phyloP scores from a whole-genome alignment of 35 echinoderm and acorn worm genomes.

The Ophioderma brevispina region DNA sequence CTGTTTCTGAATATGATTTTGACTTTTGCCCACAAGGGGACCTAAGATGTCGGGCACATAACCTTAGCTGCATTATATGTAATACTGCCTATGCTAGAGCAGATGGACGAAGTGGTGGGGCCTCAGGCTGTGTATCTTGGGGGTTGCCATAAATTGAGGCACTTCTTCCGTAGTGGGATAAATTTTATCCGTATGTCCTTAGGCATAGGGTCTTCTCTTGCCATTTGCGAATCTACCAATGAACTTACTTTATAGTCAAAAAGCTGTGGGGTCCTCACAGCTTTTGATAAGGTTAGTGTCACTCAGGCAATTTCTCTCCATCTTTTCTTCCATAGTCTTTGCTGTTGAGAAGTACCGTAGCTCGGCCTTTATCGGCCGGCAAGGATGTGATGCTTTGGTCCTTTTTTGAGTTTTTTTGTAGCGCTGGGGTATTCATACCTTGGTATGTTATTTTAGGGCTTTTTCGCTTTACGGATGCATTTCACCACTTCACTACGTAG shows the following conservation, averaged over 20 bases:
- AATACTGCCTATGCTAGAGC: conserved; percentile 11
- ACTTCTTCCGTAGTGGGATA: conserved; percentile 30
- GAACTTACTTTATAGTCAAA: not conserved
- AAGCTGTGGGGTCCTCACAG: not conserved
- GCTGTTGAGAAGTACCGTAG: not conserved
- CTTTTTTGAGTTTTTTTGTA: not conserved
- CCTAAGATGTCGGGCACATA: conserved; percentile 24
- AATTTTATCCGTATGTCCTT: not conserved
- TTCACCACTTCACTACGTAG: not conserved
- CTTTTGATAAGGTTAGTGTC: not conserved
- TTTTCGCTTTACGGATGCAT: not conserved
- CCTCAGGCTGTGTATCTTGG: conserved; percentile 47
- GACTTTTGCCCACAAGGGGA: conserved; percentile 31
- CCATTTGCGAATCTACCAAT: not conserved
- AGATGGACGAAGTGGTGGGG: conserved; percentile 31
- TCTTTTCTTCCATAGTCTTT: not conserved
- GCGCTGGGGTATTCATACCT: not conserved
- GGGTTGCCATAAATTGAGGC: conserved; percentile 37
- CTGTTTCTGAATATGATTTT: conserved; percentile 42
- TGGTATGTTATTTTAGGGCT: not conserved
- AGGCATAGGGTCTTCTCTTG: not conserved
- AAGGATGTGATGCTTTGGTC: not conserved
- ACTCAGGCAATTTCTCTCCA: not conserved
- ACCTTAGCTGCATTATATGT: conserved; percentile 47
- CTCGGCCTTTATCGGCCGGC: not conserved